A percentile compares a stretch with the other conserved stretches of the same genome.
Evolutionary conservation across 2,797 vertebrate genomes (phyloP).

Genomic region (Catharus ustulatus): DNA sequence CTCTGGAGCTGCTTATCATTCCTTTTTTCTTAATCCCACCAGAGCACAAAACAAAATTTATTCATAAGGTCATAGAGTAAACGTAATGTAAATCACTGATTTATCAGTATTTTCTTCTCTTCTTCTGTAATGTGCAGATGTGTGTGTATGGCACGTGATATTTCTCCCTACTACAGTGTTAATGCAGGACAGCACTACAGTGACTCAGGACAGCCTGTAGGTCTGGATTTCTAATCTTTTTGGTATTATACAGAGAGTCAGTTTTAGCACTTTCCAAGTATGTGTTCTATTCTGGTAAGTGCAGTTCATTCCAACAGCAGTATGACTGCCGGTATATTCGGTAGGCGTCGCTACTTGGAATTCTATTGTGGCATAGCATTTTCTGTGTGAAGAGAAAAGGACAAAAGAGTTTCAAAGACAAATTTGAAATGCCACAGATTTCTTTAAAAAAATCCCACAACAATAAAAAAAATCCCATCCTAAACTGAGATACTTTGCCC

Average conservation of each 20-base stretch:
- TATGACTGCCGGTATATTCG: fast-evolving
- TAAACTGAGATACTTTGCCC: neutral
- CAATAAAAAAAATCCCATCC: neutral
- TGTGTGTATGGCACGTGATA: neutral
- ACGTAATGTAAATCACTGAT: neutral
- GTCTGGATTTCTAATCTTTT: neutral
- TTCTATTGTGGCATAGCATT: neutral
- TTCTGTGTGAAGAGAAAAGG: neutral
- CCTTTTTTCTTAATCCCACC: neutral
- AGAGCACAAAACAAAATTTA: neutral
- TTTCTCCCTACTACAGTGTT: neutral
- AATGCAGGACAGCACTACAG: neutral
- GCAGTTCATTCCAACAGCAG: neutral
- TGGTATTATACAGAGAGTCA: neutral
- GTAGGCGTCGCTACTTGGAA: neutral
- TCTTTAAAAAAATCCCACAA: neutral
- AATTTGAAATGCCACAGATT: neutral
- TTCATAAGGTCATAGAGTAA: neutral
- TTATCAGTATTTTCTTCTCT: neutral
- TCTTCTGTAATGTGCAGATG: no score
- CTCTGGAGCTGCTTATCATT: neutral
- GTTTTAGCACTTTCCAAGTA: neutral
- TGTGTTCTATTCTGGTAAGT: neutral
- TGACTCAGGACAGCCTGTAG: neutral
- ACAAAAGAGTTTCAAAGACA: neutral